Base-by-base conservation (phyloP, 2,113 vertebrate genomes). In the Pluvianellus socialis region DNA sequence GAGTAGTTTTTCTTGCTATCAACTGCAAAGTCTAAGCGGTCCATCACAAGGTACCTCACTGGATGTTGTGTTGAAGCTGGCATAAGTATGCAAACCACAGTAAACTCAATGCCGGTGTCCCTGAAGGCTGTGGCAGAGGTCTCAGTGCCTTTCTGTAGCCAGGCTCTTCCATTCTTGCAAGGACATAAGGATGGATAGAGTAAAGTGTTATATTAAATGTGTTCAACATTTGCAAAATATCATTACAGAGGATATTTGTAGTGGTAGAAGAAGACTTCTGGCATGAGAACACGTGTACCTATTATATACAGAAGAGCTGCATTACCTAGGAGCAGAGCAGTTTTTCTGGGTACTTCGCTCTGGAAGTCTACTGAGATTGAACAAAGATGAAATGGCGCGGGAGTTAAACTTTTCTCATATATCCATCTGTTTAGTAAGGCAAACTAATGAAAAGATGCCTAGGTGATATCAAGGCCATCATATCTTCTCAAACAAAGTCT, bases 1-100 rank as follows among this genome's bases (percentile, higher is more conserved):
- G 19, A 35, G 40, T 38, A 42, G 22, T 62, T 92, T 92, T 94
- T 61, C 42, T 83, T 92, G 71, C 65, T 82, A 86, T 86, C 40
- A 45, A 11, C 53, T 83, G 44, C 7, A 6, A 42, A 92, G n/a
- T 80, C 42, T 53, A 18, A 62, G 62, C 70, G 88, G 33, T 27
- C 35, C 65, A 26, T 68, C 66, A 63, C 38, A 45, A 47, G 35
- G 24, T 52, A 30, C 49, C 67, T 88, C 62, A 70, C 45, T 72
- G 79, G 44, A 33, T 20, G 15, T 7, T 79, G 44, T 79, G 35
- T 42, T 87, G 77, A 52, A 67, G 42, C 30, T 56, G 71, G 42
- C 2, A 0, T 9, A 55, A 63, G 70, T 14, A 7, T 33, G 47
- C 38, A 67, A 81, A 58, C 8, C 45, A 45, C 40, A 75, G 52